Evolutionary conservation across 2,113 vertebrate species (phyloP), one percentile per base, ranked within the genome.

Genomic region (Telmatochromis brachygnathus): DNA sequence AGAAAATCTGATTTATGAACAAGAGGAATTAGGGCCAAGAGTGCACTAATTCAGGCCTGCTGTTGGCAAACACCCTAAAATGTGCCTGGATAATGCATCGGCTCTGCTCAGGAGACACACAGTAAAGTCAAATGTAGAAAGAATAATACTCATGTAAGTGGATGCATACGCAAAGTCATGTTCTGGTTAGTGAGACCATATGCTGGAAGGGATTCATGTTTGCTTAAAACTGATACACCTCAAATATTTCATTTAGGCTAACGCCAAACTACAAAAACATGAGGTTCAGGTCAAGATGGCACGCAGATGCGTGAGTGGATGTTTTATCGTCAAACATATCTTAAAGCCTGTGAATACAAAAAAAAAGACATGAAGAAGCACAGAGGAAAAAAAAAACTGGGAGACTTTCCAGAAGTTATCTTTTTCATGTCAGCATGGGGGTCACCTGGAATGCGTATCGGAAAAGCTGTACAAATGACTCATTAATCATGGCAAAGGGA

Each of bases 31-130:
- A 91, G 91, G 87, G 88, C 81, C 80, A 93, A 80, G 51, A 90
- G 91, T 70, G 79, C 56, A 80, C 85, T 95, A 94, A 96, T 96
- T 68, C 39, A 94, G 96, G 88, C 91, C 91, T 93, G 90, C 87
- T 95, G 96, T 89, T 81, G 56, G 83, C 26, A 89, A 91, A 91
- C 87, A 89, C 82, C 70, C 79, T 51, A 62, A 92, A 93, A 90
- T 68, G 90, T 84, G 82, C 12, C 81, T 91, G 92, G 92, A 94
- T 93, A 95, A 94, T 79, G 62, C 84, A 93, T 94, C 65, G 81
- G 80, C 88, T 85, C 49, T 87, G 81, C 79, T 87, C n/a, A 79
- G 55, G 70, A 87, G 60, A 90, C 42, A 79, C 86, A 89, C 21
- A 53, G 47, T 15, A 60, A 87, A 83, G 81, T 88, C 86, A 75